A percentile compares a stretch with the other conserved stretches of the same genome.
Conservation (phyloP, 2,797 vertebrate genomes). For the Rhincodon typus region DNA sequence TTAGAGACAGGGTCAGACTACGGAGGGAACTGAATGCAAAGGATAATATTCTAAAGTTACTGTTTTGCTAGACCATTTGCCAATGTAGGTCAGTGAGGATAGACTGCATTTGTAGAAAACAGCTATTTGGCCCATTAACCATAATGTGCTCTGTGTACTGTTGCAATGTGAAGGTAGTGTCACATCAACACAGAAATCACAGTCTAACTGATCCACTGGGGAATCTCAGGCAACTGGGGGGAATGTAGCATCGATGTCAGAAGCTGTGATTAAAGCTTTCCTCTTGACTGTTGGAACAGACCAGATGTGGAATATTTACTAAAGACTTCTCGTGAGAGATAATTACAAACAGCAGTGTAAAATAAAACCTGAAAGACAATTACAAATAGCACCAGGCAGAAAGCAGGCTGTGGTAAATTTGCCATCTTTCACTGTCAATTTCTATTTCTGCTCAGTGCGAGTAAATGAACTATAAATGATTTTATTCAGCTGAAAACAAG, state of each 20-base stretch:
- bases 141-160: neutral
- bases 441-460: neutral
- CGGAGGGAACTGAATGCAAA: neutral
- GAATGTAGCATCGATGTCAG: neutral
- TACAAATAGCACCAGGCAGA: neutral
- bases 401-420: neutral
- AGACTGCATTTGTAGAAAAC: neutral
- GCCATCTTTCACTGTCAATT: conserved; percentile 4
- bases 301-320: conserved; percentile 12
- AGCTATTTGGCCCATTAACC: neutral
- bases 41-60: neutral
- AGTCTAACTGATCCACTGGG: neutral
- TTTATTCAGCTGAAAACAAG: conserved; percentile 14
- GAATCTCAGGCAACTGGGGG: neutral
- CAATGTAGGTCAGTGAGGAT: neutral
- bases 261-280: neutral
- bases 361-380: conserved; percentile 32
- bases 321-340: neutral
- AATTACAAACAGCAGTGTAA: conserved; percentile 8
- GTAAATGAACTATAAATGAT: conserved; percentile 1
- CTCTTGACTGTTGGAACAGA: neutral
- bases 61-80: neutral
- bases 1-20: neutral
- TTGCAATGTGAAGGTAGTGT: neutral
- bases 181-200: neutral